phyloP scores from a whole-genome alignment of 1,140 invertebrate genomes.

The Diuraphis noxia region DNA sequence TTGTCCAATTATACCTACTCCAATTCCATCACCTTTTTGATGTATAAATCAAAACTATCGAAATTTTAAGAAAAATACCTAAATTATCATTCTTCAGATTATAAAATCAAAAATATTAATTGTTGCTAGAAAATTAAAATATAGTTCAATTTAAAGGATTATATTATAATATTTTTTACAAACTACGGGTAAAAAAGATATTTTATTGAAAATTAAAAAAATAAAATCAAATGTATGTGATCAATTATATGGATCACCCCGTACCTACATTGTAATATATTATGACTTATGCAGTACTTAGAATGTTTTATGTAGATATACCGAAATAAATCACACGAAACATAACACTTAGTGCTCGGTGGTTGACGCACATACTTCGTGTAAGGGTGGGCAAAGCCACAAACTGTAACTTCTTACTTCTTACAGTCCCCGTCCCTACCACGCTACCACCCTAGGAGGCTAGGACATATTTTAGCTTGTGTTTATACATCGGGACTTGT shows the following conservation, averaged over 20 bases:
- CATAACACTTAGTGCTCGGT: background rate
- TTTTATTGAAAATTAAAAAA: background rate
- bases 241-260: background rate
- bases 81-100: too few relatives aligned
- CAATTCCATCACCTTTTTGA: background rate
- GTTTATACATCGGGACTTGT: background rate
- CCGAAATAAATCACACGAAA: slow-evolving; percentile 43
- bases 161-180: background rate
- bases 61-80: background rate
- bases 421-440: background rate
- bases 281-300: background rate
- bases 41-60: background rate
- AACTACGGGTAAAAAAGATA: background rate
- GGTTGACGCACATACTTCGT: background rate
- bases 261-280: background rate
- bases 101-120: too few relatives aligned
- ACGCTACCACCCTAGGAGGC: too few relatives aligned
- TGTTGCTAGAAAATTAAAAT: too few relatives aligned
- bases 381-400: background rate
- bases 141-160: background rate
- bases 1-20: background rate
- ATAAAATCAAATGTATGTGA: background rate
- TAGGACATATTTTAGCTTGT: background rate
- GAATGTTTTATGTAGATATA: too few relatives aligned
- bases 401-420: too few relatives aligned